Percentiles rank a stretch among this genome's conserved stretches.
These are phyloP conservation scores for Bombus soroeensis DNA, from an alignment of 1,140 invertebrate species.

Conservation along the genomic window DNA sequence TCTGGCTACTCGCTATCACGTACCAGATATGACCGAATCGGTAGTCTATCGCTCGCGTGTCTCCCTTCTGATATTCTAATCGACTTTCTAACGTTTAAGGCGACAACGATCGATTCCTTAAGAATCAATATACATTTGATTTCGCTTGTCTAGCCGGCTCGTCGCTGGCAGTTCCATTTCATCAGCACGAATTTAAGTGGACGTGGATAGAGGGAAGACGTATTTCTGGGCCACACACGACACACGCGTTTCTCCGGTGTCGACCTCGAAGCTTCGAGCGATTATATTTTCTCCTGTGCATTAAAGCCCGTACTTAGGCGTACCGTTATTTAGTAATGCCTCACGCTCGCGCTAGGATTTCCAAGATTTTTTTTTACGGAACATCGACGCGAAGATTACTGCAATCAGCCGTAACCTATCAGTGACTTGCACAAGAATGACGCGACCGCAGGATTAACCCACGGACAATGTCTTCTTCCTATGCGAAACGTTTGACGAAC, in stretches of 20 bases:
- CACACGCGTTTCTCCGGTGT: background rate
- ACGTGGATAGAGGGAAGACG: background rate
- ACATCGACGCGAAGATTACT: conserved; percentile 67
- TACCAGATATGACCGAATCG: conserved; percentile 32
- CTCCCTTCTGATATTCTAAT: conserved; percentile 42
- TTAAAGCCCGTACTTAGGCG: conserved; percentile 66
- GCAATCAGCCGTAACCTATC: conserved; percentile 68
- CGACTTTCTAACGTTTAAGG: conserved; percentile 18
- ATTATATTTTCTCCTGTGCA: conserved; percentile 64
- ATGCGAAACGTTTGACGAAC: conserved; percentile 38
- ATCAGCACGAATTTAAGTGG: background rate
- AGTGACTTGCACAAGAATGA: conserved; percentile 63
- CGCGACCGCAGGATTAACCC: conserved; percentile 59
- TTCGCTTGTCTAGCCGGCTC: no score
- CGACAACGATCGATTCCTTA: background rate
- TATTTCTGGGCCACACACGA: conserved; percentile 43
- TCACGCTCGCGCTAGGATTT: conserved; percentile 56
- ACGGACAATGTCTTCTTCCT: conserved; percentile 57
- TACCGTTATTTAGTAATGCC: conserved; percentile 67
- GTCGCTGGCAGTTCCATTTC: background rate
- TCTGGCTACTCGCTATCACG: conserved; percentile 32
- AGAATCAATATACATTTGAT: background rate
- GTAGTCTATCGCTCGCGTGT: background rate
- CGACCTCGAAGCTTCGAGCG: conserved; percentile 36
- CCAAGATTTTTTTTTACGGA: conserved; percentile 45